Percentiles rank a stretch among this genome's conserved stretches.
Evolutionary conservation across 2,797 vertebrate genomes (phyloP).

Genomic region (Protosalanx chinensis): DNA sequence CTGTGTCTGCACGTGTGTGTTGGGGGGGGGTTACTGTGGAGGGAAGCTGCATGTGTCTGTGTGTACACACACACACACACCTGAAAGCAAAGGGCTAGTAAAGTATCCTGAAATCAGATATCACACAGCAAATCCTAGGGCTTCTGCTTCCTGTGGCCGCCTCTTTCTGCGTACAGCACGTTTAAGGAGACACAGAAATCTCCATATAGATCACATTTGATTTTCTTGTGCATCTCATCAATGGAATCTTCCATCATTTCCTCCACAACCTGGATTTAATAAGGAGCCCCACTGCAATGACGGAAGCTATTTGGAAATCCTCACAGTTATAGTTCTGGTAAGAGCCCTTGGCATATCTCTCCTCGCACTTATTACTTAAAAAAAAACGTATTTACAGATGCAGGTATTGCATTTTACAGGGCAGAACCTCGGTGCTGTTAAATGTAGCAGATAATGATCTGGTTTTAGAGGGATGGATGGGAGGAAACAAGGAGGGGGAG

Average conservation of each 20-base stretch:
- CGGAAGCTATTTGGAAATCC: constrained; percentile 61
- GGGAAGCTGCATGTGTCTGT: constrained; percentile 53
- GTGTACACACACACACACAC: constrained; percentile 49
- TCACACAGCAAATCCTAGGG: constrained; percentile 31
- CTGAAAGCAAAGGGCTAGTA: constrained; percentile 60
- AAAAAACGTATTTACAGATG: constrained; percentile 58
- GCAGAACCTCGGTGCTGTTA: constrained; percentile 30
- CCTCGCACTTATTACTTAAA: constrained; percentile 47
- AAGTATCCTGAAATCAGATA: constrained; percentile 68
- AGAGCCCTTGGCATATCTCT: constrained; percentile 42
- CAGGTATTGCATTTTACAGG: constrained; percentile 38
- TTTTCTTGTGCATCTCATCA: constrained; percentile 43
- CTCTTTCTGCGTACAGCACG: constrained; percentile 14
- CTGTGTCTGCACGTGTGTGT: constrained; percentile 24
- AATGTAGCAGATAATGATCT: constrained; percentile 47
- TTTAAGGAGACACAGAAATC: neutral
- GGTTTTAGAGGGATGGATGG: constrained; percentile 39
- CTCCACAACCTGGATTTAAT: constrained; percentile 75
- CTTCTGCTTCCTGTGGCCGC: constrained; percentile 22
- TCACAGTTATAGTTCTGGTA: constrained; percentile 66
- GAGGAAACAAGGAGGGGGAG: constrained; percentile 16
- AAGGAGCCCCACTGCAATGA: constrained; percentile 65
- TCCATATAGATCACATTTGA: constrained; percentile 49
- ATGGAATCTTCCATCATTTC: constrained; percentile 66
- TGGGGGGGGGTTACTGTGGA: constrained; percentile 30